phyloP scores from a whole-genome alignment of 2,797 vertebrate species.

The Saxicola maurus region DNA sequence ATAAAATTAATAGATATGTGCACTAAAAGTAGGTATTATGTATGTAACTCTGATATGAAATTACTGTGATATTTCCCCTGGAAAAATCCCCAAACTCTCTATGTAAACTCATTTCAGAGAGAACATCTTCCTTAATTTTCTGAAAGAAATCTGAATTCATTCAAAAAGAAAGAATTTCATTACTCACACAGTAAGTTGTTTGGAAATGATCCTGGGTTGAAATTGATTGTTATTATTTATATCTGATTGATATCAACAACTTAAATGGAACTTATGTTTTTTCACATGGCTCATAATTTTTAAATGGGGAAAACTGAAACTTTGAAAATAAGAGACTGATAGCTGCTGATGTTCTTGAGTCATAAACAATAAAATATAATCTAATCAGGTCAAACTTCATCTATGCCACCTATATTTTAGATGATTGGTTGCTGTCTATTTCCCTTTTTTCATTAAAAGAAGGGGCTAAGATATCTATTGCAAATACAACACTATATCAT shows the following conservation, averaged over 20 bases:
- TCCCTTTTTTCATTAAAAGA: background rate
- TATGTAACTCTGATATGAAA: background rate
- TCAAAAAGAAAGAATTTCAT: background rate
- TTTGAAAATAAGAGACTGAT: background rate
- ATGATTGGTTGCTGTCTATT: background rate
- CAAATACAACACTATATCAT: background rate
- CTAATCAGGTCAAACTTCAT: background rate
- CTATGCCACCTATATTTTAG: background rate
- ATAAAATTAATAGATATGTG: background rate
- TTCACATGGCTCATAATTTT: background rate
- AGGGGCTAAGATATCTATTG: background rate
- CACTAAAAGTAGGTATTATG: background rate
- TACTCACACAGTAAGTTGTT: background rate
- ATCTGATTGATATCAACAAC: background rate
- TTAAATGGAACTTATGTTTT: background rate
- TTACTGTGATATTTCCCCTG: background rate
- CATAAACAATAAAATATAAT: background rate
- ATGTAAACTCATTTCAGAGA: constrained; percentile 81
- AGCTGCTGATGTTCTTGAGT: background rate
- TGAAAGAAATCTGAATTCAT: constrained; percentile 71
- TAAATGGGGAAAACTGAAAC: background rate
- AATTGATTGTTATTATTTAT: background rate
- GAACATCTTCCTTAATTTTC: constrained; percentile 74
- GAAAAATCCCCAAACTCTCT: constrained; percentile 36
- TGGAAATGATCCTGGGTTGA: background rate